These are phyloP conservation scores for Pollenia griseotomentosa DNA, from an alignment of 2,888 invertebrate genomes.

Conservation along the genomic window DNA sequence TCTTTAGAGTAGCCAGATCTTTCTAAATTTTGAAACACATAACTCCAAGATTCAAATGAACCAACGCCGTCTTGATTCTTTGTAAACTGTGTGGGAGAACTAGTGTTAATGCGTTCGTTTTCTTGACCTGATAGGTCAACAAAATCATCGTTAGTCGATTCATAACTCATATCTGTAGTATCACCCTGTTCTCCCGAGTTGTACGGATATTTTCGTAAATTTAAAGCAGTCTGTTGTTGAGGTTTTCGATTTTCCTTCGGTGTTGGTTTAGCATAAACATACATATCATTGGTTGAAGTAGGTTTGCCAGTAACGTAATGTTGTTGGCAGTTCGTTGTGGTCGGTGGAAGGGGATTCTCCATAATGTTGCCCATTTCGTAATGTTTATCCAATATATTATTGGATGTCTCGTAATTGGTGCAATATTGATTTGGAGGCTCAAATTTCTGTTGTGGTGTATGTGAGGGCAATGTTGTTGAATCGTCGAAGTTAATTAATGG, in stretches of 20 bases:
- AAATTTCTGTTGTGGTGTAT: conserved; percentile 74
- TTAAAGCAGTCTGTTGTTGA: conserved; percentile 33
- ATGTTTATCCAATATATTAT: conserved; percentile 52
- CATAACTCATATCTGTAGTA: conserved; percentile 78
- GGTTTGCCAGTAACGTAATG: conserved; percentile 9
- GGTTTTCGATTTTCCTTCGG: conserved; percentile 57
- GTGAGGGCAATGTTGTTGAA: conserved; percentile 52
- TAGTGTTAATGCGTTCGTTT: conserved; percentile 70
- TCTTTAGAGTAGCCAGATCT: conserved; percentile 89
- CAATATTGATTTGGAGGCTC: conserved; percentile 35
- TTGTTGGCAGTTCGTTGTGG: background rate
- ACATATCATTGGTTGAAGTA: conserved; percentile 28
- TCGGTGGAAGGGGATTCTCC: background rate
- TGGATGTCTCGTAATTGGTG: conserved; percentile 24
- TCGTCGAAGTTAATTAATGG: conserved; percentile 83
- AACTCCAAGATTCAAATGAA: conserved; percentile 91
- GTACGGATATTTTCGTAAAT: conserved; percentile 16
- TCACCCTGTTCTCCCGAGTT: conserved; percentile 75
- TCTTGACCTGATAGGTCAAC: conserved; percentile 66
- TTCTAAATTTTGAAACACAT: conserved; percentile 91
- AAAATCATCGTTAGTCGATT: conserved; percentile 79
- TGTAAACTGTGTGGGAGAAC: conserved; percentile 79
- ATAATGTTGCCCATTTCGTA: conserved; percentile 11
- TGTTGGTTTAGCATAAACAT: conserved; percentile 67
- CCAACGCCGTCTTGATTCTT: conserved; percentile 88